Percentiles rank a stretch among this genome's conserved stretches.
phyloP scores from a whole-genome alignment of 2,888 invertebrate genomes.

The Tachina grossa region DNA sequence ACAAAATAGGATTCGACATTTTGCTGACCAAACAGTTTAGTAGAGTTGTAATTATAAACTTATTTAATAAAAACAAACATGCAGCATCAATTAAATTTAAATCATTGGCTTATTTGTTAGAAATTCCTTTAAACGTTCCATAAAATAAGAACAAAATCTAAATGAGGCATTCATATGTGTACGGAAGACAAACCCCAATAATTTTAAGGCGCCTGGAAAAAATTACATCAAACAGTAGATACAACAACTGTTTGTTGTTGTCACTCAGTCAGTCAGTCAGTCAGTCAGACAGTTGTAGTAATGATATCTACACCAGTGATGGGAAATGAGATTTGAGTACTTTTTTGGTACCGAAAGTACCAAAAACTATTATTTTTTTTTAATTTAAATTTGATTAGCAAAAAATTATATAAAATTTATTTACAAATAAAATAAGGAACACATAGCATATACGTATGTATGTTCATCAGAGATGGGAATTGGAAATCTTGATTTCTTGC shows the following conservation, averaged over 20 bases:
- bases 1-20: slow-evolving; percentile 10
- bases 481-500: too few relatives aligned
- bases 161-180: slow-evolving; percentile 8
- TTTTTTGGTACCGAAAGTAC: too few relatives aligned
- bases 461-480: too few relatives aligned
- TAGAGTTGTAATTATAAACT: slow-evolving; percentile 27
- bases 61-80: slow-evolving; percentile 1
- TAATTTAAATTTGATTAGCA: too few relatives aligned
- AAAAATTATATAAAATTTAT: too few relatives aligned
- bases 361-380: too few relatives aligned
- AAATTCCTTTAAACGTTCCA: slow-evolving; percentile 49
- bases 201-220: slow-evolving; percentile 50
- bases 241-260: neutral
- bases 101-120: slow-evolving; percentile 55
- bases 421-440: too few relatives aligned
- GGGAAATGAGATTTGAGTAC: too few relatives aligned
- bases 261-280: neutral
- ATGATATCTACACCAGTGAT: neutral
- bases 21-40: slow-evolving; percentile 30
- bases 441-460: too few relatives aligned
- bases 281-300: neutral
- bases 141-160: neutral
- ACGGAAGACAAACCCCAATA: neutral
- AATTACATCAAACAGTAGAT: slow-evolving; percentile 36
- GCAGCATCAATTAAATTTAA: slow-evolving; percentile 56